Conservation (phyloP, 2,888 invertebrate genomes). For the Syritta pipiens region DNA sequence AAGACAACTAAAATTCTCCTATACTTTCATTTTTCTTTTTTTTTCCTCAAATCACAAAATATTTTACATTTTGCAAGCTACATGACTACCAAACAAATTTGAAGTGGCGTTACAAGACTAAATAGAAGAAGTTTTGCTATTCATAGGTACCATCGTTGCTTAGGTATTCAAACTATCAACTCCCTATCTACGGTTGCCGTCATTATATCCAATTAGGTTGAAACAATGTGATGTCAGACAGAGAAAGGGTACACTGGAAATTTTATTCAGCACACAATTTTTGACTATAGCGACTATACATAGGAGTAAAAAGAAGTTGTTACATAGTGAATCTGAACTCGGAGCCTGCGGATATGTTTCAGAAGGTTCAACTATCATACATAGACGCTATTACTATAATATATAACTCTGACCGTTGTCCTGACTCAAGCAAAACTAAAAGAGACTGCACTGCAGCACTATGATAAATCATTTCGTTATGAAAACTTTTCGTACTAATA, state of each 20-base stretch:
- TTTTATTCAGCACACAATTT: slow-evolving; percentile 59
- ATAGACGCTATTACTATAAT: slow-evolving; percentile 58
- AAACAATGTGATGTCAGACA: slow-evolving; percentile 52
- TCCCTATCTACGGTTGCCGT: slow-evolving; percentile 52
- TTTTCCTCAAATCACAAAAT: slow-evolving; percentile 49
- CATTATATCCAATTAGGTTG: slow-evolving; percentile 64
- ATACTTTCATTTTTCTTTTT: too few relatives aligned
- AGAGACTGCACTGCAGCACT: slow-evolving; percentile 66
- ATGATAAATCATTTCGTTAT: slow-evolving; percentile 68
- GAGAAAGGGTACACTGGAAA: slow-evolving; percentile 28
- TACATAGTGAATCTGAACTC: slow-evolving; percentile 54
- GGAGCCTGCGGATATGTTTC: slow-evolving; percentile 60
- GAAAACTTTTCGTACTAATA: slow-evolving; percentile 67
- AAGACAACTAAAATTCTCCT: too few relatives aligned
- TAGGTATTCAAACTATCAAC: slow-evolving; percentile 64
- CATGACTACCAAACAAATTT: slow-evolving; percentile 54
- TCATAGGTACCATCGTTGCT: slow-evolving; percentile 43
- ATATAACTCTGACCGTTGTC: slow-evolving; percentile 62
- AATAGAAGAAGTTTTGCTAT: slow-evolving; percentile 55
- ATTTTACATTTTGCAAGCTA: slow-evolving; percentile 43
- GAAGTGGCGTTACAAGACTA: slow-evolving; percentile 38
- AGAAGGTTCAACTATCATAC: slow-evolving; percentile 49
- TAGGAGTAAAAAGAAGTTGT: slow-evolving; percentile 34
- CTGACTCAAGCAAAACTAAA: slow-evolving; percentile 64
- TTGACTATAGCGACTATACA: slow-evolving; percentile 16